Evolutionary conservation across 2,888 invertebrate species (phyloP).

Genomic region (Drosophila antonietae): DNA sequence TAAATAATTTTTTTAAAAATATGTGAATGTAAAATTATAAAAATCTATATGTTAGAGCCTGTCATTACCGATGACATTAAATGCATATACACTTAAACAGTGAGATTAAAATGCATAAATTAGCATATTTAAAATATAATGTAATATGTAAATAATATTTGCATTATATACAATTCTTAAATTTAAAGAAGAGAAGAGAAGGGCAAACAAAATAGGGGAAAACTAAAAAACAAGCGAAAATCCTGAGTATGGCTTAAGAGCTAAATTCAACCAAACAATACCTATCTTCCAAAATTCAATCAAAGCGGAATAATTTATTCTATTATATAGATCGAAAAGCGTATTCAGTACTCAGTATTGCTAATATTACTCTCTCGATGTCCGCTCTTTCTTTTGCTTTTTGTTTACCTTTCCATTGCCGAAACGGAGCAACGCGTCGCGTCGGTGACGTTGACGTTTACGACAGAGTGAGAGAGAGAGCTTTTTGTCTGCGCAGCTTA

Average conservation of each 20-base stretch:
- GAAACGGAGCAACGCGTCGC: background rate
- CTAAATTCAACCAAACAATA: background rate
- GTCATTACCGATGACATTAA: background rate
- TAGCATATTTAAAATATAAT: no score
- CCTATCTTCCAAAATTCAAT: background rate
- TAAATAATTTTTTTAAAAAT: background rate
- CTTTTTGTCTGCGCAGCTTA: conserved; percentile 31
- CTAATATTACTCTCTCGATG: conserved; percentile 8
- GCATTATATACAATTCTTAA: no score
- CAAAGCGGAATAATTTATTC: background rate
- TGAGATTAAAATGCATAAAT: no score
- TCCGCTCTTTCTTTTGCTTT: conserved; percentile 17
- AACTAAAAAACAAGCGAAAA: no score
- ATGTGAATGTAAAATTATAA: background rate
- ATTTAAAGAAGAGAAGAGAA: background rate
- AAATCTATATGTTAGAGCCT: background rate
- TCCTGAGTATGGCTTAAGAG: background rate
- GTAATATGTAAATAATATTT: no score
- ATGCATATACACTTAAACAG: background rate
- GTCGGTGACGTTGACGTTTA: background rate
- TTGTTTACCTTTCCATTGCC: conserved; percentile 35
- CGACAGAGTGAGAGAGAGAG: conserved; percentile 18
- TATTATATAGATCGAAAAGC: background rate
- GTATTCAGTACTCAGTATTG: conserved; percentile 9
- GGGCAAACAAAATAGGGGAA: no score